Percentiles rank a stretch among this genome's conserved stretches.
phyloP scores from a whole-genome alignment of 2,797 vertebrate genomes.

The Ispidina picta region DNA sequence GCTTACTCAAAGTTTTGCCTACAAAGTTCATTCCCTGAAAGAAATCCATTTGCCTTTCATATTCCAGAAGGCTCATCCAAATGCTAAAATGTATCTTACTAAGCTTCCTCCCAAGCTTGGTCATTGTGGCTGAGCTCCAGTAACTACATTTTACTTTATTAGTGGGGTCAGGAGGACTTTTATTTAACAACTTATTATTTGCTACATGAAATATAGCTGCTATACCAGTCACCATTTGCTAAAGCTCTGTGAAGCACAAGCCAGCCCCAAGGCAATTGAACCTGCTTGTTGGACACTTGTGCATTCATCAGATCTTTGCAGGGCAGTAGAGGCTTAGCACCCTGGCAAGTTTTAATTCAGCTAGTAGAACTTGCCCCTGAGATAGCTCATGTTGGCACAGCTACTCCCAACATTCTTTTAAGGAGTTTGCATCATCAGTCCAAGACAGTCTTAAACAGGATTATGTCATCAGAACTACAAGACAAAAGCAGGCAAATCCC shows the following conservation, averaged over 20 bases:
- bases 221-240: neutral
- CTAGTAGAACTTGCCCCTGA: neutral
- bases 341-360: neutral
- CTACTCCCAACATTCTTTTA: neutral
- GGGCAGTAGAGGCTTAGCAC: neutral
- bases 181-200: neutral
- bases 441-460: neutral
- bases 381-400: neutral
- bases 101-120: neutral
- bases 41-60: neutral
- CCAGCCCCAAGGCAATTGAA: neutral
- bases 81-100: rapidly evolving
- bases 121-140: neutral
- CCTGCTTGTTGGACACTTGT: neutral
- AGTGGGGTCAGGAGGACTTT: neutral
- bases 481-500: neutral
- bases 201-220: neutral
- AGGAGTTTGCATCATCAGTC: neutral
- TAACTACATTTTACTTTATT: neutral
- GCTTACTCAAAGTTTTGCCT: neutral
- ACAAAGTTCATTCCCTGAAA: neutral
- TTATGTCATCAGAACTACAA: neutral
- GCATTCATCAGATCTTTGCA: neutral
- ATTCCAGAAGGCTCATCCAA: neutral
- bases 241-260: neutral